These are phyloP conservation scores for Trisateles emortualis DNA, from an alignment of 2,888 invertebrate genomes.

Conservation along the genomic window DNA sequence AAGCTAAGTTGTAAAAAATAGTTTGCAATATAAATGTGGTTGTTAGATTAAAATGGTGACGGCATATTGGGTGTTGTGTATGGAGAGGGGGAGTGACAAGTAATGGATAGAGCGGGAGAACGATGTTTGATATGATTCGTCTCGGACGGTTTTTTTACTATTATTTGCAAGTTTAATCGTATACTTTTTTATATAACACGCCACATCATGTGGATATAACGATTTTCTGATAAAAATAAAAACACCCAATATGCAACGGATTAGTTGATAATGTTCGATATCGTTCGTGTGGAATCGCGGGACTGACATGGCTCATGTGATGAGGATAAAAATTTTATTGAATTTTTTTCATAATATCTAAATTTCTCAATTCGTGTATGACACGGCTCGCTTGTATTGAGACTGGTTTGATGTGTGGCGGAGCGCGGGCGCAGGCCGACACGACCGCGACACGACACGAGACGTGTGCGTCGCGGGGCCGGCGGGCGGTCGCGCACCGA, in stretches of 20 bases:
- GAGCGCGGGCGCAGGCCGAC: conserved; percentile 26
- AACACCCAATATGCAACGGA: conserved; percentile 68
- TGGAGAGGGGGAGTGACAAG: conserved; percentile 61
- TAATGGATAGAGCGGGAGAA: conserved; percentile 34
- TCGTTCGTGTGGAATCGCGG: conserved; percentile 71
- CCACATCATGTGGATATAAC: conserved; percentile 19
- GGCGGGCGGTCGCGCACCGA: conserved; percentile 17
- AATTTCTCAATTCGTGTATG: conserved; percentile 78
- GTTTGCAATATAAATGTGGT: conserved; percentile 81
- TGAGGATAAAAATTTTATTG: conserved; percentile 76
- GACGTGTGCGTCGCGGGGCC: not conserved
- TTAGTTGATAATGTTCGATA: conserved; percentile 69
- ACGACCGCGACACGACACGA: conserved; percentile 20
- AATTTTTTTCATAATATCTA: conserved; percentile 50
- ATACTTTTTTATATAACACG: conserved; percentile 24
- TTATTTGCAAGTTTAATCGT: conserved; percentile 29
- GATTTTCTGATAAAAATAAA: conserved; percentile 16
- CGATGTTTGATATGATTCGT: conserved; percentile 27
- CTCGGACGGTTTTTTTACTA: conserved; percentile 26
- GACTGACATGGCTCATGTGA: conserved; percentile 84
- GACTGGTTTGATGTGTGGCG: conserved; percentile 72
- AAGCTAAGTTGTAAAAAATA: conserved; percentile 81
- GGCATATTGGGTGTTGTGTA: conserved; percentile 85
- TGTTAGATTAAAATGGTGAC: conserved; percentile 68
- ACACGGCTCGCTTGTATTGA: conserved; percentile 78